Percentiles rank a stretch among this genome's conserved stretches.
These are phyloP conservation scores for Anabacerthia variegaticeps DNA, from an alignment of 2,797 vertebrate genomes.

Conservation along the genomic window DNA sequence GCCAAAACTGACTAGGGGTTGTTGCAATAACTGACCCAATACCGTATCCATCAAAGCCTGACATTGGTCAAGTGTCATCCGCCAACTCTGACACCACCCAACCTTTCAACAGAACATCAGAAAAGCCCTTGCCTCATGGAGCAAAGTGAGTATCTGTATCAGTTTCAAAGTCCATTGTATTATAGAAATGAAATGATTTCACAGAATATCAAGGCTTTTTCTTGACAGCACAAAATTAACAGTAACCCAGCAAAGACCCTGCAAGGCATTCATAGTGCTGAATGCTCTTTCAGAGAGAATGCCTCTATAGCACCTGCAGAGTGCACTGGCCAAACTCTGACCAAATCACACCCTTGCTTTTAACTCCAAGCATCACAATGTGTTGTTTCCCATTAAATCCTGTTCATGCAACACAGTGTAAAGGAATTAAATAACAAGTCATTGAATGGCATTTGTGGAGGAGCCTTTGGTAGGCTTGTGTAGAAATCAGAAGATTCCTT, in stretches of 20 bases:
- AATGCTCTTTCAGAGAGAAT: background rate
- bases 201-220: background rate
- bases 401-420: background rate
- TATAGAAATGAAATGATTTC: background rate
- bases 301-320: background rate
- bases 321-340: background rate
- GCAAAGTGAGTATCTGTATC: background rate
- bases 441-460: background rate
- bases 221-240: background rate
- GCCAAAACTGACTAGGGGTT: background rate
- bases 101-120: background rate
- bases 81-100: accelerated
- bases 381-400: background rate
- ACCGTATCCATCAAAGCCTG: background rate
- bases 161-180: background rate
- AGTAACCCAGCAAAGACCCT: background rate
- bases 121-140: background rate
- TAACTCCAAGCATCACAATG: background rate
- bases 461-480: background rate
- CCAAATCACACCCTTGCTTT: background rate
- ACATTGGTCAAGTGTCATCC: background rate
- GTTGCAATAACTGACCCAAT: background rate
- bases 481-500: background rate
- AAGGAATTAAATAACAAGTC: background rate
- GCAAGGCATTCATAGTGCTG: background rate